A percentile compares a stretch with the other conserved stretches of the same genome.
phyloP scores from a whole-genome alignment of 2,113 vertebrate species.

The Sinocyclocheilus grahami region DNA sequence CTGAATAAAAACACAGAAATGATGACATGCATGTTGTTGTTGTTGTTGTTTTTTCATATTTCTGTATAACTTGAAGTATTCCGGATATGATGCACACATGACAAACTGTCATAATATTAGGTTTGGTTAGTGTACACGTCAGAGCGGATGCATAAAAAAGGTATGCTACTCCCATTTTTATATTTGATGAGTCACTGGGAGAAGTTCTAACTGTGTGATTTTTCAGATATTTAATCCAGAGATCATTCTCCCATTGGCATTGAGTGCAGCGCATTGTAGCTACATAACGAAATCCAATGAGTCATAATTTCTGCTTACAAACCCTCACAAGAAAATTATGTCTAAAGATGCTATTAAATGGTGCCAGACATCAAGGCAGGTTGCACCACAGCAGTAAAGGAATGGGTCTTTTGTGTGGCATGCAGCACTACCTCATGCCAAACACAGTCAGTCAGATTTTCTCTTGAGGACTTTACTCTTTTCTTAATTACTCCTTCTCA shows the following conservation, averaged over 20 bases:
- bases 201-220: conserved; percentile 52
- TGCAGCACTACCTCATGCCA: conserved; percentile 38
- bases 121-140: neutral
- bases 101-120: neutral
- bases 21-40: neutral
- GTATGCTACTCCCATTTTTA: conserved; percentile 14
- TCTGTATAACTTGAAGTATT: neutral
- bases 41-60: neutral
- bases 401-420: conserved; percentile 47
- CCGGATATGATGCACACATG: neutral
- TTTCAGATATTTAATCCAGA: conserved; percentile 58
- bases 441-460: conserved; percentile 49
- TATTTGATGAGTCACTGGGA: conserved; percentile 49
- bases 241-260: conserved; percentile 46
- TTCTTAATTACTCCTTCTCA: conserved; percentile 61
- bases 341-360: conserved; percentile 69
- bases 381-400: conserved; percentile 51
- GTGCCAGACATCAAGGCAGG: conserved; percentile 67
- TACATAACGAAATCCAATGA: conserved; percentile 57
- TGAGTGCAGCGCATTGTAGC: conserved; percentile 55
- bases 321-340: conserved; percentile 67
- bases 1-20: neutral
- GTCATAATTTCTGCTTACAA: conserved; percentile 67
- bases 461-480: conserved; percentile 44
- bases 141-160: neutral